Percentiles rank a stretch among this genome's conserved stretches.
phyloP scores from a whole-genome alignment of 2,797 vertebrate genomes.

The Sarcophilus harrisii region DNA sequence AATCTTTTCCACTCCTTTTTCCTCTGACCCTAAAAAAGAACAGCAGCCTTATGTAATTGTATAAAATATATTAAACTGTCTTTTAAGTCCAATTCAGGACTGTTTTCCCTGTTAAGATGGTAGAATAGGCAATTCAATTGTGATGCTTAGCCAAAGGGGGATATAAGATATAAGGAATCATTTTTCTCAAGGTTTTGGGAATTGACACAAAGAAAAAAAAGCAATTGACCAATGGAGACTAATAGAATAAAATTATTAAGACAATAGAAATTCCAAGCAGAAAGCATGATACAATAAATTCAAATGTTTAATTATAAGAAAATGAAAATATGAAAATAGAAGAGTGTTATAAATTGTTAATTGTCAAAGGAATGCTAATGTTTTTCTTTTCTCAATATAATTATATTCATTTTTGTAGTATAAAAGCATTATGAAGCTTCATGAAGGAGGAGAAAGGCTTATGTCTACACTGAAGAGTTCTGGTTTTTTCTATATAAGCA shows the following conservation, averaged over 20 bases:
- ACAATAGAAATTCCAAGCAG: conserved; percentile 52
- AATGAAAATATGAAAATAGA: conserved; percentile 64
- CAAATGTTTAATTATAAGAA: conserved; percentile 65
- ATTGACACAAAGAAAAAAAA: conserved; percentile 72
- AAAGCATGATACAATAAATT: conserved; percentile 57
- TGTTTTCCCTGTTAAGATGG: conserved; percentile 33
- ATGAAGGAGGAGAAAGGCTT: neutral
- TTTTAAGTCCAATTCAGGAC: conserved; percentile 56
- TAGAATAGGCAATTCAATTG: conserved; percentile 54
- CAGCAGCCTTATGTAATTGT: conserved; percentile 24
- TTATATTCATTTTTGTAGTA: conserved; percentile 11
- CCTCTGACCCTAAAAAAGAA: conserved; percentile 43
- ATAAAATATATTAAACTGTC: conserved; percentile 55
- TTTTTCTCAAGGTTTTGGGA: conserved; percentile 27
- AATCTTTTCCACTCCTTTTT: conserved; percentile 58
- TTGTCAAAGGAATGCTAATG: neutral
- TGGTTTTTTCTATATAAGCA: neutral
- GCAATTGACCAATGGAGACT: conserved; percentile 65
- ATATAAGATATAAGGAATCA: conserved; percentile 42
- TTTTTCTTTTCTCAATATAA: neutral
- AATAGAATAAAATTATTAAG: conserved; percentile 73
- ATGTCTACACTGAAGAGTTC: neutral
- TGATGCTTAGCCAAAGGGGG: conserved; percentile 48
- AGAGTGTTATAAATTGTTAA: conserved; percentile 47
- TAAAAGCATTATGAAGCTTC: neutral